Evolutionary conservation across 2,113 vertebrate genomes (phyloP), one percentile per base, ranked within the genome.

Genomic region (Thunnus maccoyii): DNA sequence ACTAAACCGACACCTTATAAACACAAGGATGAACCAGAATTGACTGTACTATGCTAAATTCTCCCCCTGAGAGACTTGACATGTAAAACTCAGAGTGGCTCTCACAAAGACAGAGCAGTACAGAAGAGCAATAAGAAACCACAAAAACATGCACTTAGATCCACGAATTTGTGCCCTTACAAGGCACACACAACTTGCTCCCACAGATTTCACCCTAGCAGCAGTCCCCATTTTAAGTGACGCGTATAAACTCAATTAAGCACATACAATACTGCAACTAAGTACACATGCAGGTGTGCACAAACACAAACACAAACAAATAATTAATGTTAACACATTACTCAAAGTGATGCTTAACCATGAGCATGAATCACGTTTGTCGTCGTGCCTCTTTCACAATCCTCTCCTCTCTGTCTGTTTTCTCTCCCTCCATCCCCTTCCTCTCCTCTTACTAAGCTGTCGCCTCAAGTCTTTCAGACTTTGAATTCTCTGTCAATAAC

Each of bases 401-500:
- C 79, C 90, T 46, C 75, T 75, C 50, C 20, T 52, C 76, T 74
- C 56, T 20, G 57, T 55, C 60, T 36, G 30, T 56, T 65, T 56
- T 25, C 74, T 67, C 80, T 73, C 81, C 68, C 20, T 32, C 13
- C 56, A 71, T 66, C 82, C 76, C 82, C 76, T 56, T 18, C 46
- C 72, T 85, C 72, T 86, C 68, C 72, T 58, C 67, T 84, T 78
- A 67, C 82, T 80, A 90, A 91, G 89, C 89, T 83, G 87, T 91
- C 86, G 80, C 86, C 91, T 87, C 60, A 81, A 84, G 75, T 92
- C 90, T 91, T 89, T 94, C 90, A 93, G 88, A 89, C 93, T 92
- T 92, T 92, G 90, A 92, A 91, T 94, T 93, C 88, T 85, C 90
- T 93, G 94, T 95, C 95, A 95, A 95, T 95, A 95, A 95, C 91